Conservation (phyloP, 2,888 invertebrate species). For the Orthonevra nobilis region DNA sequence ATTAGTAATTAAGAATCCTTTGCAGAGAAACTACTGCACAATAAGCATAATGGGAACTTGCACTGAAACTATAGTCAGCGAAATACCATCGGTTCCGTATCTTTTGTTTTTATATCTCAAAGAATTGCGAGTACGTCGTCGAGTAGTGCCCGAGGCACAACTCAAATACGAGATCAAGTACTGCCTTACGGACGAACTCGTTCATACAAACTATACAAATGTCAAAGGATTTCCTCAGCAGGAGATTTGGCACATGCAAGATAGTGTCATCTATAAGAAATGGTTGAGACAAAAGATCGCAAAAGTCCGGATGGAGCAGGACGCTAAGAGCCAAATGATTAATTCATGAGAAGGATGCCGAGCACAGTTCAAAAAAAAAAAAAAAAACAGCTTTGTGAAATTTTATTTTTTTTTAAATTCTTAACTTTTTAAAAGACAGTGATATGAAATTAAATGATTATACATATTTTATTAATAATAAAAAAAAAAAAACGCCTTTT, state of each 20-base stretch:
- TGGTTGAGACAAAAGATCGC: slow-evolving; percentile 25
- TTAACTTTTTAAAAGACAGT: no score
- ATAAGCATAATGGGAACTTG: background rate
- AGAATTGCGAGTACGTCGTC: background rate
- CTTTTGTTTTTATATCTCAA: slow-evolving; percentile 3
- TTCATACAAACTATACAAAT: slow-evolving; percentile 14
- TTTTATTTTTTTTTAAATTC: no score
- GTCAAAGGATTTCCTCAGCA: background rate
- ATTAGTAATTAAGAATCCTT: background rate
- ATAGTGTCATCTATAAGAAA: slow-evolving; percentile 52
- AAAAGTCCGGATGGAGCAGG: slow-evolving; percentile 5
- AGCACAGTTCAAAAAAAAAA: no score
- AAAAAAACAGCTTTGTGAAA: no score
- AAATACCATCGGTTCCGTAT: slow-evolving; percentile 3
- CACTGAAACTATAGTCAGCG: background rate
- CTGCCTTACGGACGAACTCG: slow-evolving; percentile 15
- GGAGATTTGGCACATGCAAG: slow-evolving; percentile 42
- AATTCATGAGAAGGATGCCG: no score
- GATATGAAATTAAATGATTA: no score
- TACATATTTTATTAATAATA: no score
- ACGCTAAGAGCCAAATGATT: no score
- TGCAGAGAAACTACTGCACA: background rate
- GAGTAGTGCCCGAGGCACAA: background rate
- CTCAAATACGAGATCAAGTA: slow-evolving; percentile 24
- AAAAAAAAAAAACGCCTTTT: no score